Evolutionary conservation across 2,113 vertebrate species (phyloP), one percentile per base, ranked within the genome.

Genomic region (Laticauda laticaudata): DNA sequence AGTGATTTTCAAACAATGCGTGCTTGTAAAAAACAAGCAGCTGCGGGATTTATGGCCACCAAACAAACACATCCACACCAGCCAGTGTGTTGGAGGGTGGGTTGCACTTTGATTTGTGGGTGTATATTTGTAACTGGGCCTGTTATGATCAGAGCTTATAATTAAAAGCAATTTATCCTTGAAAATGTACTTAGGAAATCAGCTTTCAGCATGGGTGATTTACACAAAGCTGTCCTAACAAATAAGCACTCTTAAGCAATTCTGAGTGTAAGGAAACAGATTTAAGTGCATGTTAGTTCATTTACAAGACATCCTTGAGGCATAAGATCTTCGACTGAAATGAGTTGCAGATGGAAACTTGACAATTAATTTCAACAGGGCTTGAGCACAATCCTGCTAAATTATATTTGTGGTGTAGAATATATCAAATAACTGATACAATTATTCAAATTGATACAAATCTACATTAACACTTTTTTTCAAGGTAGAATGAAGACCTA

Each of bases 1-100:
- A 93, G 92, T 93, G 89, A 64, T 90, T 93, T 90, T 87, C 89
- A 90, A 93, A 93, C 92, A 93, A 93, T 93, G 92, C 45, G 39
- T 1, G 88, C 89, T 87, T 93, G 92, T 93, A 93, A 93, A 93
- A 90, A 93, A 56, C 45, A 90, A 87, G 88, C 92, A 93, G 89
- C 92, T 90, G 92, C 81, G n/a, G 81, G 81, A 64, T 93, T 93
- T 93, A 93, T 93, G 89, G n/a, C 81, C 81, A 48, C n/a, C 45
- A 90, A 93, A 57, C 48, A 93, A 93, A 64, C 81, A 86, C 92
- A 86, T 48, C 39, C 48, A 64, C 23, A n/a, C 23, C 48, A 90
- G 29, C 26, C 45, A 39, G 48, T 53, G 34, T 75, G 64, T 43
- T 59, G 43, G n/a, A 23, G 51, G 34, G 51, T n/a, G 81, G 26